These are phyloP conservation scores for Escarpia spicata DNA, from an alignment of 2,888 invertebrate species.

Conservation along the genomic window DNA sequence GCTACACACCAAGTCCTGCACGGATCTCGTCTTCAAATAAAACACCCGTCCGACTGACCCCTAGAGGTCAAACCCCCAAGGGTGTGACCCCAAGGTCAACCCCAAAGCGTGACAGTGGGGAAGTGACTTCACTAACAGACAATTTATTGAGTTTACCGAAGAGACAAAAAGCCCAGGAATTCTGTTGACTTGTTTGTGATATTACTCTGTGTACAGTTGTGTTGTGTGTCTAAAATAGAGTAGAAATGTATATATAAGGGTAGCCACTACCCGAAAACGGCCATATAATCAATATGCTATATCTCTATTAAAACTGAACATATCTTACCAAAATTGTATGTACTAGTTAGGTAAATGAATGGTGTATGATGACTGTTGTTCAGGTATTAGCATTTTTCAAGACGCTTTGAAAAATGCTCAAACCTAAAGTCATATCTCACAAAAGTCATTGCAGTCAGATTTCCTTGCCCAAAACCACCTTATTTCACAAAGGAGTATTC, in stretches of 20 bases:
- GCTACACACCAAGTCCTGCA: constrained; percentile 71
- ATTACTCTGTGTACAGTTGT: not conserved
- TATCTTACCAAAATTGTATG: too few species aligned
- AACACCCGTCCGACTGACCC: constrained; percentile 44
- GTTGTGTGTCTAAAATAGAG: not conserved
- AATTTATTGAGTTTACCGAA: constrained; percentile 77
- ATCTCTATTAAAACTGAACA: too few species aligned
- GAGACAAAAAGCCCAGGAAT: constrained; percentile 83
- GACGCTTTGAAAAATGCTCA: too few species aligned
- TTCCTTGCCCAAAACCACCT: too few species aligned
- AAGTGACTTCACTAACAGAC: constrained; percentile 73
- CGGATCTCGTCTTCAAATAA: constrained; percentile 55
- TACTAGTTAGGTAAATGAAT: too few species aligned
- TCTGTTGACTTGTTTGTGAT: constrained; percentile 69
- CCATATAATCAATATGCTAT: too few species aligned
- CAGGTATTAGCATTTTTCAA: too few species aligned
- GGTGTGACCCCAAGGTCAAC: constrained; percentile 30
- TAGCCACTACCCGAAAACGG: too few species aligned
- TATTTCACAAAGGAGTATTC: too few species aligned
- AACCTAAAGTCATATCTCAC: too few species aligned
- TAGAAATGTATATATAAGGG: not conserved
- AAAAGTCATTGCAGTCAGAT: too few species aligned
- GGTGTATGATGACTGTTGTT: too few species aligned
- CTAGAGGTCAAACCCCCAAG: not conserved
- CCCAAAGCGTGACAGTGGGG: constrained; percentile 34